Conservation (phyloP, 2,113 vertebrate species). For the Heloderma charlesbogerti region DNA sequence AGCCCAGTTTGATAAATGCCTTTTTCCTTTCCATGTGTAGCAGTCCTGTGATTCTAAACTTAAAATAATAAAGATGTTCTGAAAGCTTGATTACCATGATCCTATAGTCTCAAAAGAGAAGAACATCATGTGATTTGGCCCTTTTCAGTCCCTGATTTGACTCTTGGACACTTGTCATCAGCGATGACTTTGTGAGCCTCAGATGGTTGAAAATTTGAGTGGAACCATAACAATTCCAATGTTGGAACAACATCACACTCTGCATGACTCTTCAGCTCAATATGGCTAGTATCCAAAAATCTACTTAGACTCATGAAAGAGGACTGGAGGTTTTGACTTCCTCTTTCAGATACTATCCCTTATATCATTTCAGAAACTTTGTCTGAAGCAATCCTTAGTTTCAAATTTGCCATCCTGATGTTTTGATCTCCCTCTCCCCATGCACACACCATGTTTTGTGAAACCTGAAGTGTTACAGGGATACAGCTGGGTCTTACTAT, state of each 20-base stretch:
- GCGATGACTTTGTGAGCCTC: background rate
- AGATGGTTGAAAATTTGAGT: background rate
- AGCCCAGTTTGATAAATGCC: background rate
- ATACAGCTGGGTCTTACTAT: background rate
- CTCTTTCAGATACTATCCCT: no score
- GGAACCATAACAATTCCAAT: background rate
- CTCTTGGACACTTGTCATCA: background rate
- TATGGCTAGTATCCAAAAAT: background rate
- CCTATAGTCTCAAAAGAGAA: background rate
- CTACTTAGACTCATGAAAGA: background rate
- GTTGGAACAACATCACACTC: background rate
- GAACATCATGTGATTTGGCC: background rate
- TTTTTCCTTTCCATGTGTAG: background rate
- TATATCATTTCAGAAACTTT: background rate
- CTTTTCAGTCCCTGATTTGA: background rate
- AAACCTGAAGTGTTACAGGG: background rate
- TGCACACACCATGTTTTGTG: background rate
- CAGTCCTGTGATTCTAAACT: background rate
- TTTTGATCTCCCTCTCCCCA: background rate
- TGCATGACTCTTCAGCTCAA: background rate
- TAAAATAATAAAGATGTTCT: background rate
- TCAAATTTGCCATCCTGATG: background rate
- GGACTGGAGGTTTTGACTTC: background rate
- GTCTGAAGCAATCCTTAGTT: background rate
- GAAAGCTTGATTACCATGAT: background rate